Evolutionary conservation across 2,888 invertebrate genomes (phyloP), one percentile per base, ranked within the genome.

Genomic region (Taenaris catops): DNA sequence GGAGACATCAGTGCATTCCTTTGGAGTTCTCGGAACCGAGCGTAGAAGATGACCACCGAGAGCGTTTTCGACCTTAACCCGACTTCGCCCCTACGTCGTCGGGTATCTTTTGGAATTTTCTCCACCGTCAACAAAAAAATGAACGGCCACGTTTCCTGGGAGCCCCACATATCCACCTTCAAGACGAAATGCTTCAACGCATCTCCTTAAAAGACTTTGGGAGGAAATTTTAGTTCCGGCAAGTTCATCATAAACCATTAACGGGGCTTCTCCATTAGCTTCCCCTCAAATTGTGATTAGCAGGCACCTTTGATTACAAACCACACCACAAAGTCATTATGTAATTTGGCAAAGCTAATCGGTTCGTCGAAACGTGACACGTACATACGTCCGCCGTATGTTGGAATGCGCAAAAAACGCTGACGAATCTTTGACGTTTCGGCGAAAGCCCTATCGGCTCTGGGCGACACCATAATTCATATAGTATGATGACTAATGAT

Each of bases 401-500:
- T 18, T 11, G 11, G 24, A 9, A 18, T 18, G 17, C 11, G 24
- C 32, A 32, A 32, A 32, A 32, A 32, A 25, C 16, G 32, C 24
- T 32, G 32, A 32, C 23, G 25, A 12, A 24, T 12, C 28, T 9
- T 29, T 20, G 38, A 29, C 37, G 31, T 17, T 34, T 38, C 44
- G 39, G 32, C 41, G 46, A 48, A 44, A 44, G 44, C 42, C 18
- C 21, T 31, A 32, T 37, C 31, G 17, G 21, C 36, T 31, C 31
- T 29, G 21, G 23, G 31, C 33, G 28, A 25, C 19, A 32, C 36
- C 48, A 44, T 43, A 46, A 37, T 34, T 46, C 44, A 46, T 42
- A 38, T 32, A 32, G 19, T 35, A 36, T 48, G n/a, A n/a, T n/a
- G 46, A 48, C 44, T 49, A 49, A 48, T 42, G 46, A 44, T 34